Percentiles rank a stretch among this genome's conserved stretches.
Evolutionary conservation across 2,113 vertebrate genomes (phyloP).

Genomic region (Mellivora capensis): DNA sequence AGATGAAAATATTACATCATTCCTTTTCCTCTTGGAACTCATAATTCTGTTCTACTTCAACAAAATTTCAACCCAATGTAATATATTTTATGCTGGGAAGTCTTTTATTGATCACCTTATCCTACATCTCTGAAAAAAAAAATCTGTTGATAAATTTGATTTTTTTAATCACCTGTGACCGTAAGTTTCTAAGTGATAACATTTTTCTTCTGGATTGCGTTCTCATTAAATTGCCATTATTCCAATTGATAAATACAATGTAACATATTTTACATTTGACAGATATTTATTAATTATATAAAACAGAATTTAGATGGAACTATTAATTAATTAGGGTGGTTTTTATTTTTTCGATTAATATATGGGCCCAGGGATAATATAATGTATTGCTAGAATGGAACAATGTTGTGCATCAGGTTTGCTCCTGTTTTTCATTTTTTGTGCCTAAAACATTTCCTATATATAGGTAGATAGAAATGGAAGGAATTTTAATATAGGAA

Average conservation of each 20-base stretch:
- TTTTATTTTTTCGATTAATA: slow-evolving; percentile 9
- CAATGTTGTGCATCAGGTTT: slow-evolving; percentile 3
- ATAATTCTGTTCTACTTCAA: slow-evolving; percentile 21
- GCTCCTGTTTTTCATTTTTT: slow-evolving; percentile 47
- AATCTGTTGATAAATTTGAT: slow-evolving; percentile 19
- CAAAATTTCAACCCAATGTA: slow-evolving; percentile 38
- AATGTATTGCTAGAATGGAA: slow-evolving; percentile 30
- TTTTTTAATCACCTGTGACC: slow-evolving; percentile 40
- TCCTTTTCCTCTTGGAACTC: slow-evolving; percentile 26
- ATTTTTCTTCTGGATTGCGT: slow-evolving; percentile 51
- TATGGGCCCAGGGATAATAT: not conserved
- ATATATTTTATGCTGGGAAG: slow-evolving; percentile 48
- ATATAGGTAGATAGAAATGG: slow-evolving; percentile 34
- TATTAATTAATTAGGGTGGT: slow-evolving; percentile 15
- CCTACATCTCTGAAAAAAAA: slow-evolving; percentile 5
- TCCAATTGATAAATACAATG: slow-evolving; percentile 46
- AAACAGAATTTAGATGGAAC: slow-evolving; percentile 22
- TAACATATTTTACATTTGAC: slow-evolving; percentile 46
- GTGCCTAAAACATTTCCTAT: slow-evolving; percentile 35
- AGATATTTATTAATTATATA: slow-evolving; percentile 43
- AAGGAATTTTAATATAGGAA: slow-evolving; percentile 33
- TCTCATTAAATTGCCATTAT: slow-evolving; percentile 50
- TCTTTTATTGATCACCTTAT: slow-evolving; percentile 65
- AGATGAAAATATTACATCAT: not conserved
- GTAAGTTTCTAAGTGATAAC: slow-evolving; percentile 34